Evolutionary conservation across 1,140 invertebrate species (phyloP).

Genomic region (Macrotrachela quadricornifera): DNA sequence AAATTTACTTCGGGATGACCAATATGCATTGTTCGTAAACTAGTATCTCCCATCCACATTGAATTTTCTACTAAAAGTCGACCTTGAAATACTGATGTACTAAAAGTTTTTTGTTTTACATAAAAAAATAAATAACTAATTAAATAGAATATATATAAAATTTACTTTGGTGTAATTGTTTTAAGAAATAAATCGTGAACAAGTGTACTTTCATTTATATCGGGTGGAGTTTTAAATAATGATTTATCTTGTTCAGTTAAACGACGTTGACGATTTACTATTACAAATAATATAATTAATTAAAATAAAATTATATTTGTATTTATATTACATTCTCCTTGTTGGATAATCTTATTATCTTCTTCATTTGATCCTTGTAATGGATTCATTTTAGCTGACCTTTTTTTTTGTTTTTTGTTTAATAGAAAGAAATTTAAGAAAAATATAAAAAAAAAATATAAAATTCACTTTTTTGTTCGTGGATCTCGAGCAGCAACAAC

Average conservation of each 20-base stretch:
- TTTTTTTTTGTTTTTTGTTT: conserved; percentile 3
- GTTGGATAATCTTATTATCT: conserved; percentile 39
- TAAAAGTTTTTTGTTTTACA: too few relatives aligned
- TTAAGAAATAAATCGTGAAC: conserved; percentile 46
- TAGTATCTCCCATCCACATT: conserved; percentile 45
- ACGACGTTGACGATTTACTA: conserved; percentile 33
- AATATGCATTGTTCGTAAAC: conserved; percentile 40
- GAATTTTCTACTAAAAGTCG: conserved; percentile 36
- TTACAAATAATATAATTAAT: conserved; percentile 9
- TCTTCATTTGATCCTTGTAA: conserved; percentile 39
- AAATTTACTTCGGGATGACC: conserved; percentile 43
- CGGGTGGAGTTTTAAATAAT: conserved; percentile 42
- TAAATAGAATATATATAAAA: too few relatives aligned
- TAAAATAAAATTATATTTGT: background rate
- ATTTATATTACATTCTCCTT: conserved; percentile 37
- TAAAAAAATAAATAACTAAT: too few relatives aligned
- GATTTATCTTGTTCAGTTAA: conserved; percentile 32
- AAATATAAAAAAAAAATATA: too few relatives aligned
- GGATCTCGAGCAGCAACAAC: conserved; percentile 52
- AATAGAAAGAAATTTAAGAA: too few relatives aligned
- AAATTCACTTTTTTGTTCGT: too few relatives aligned
- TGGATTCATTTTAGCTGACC: conserved; percentile 41
- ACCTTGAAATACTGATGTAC: conserved; percentile 28
- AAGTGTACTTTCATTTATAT: conserved; percentile 39
- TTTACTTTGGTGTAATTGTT: conserved; percentile 34